Base-by-base conservation (phyloP, 2,888 invertebrate genomes). In the Dryadula phaetusa region DNA sequence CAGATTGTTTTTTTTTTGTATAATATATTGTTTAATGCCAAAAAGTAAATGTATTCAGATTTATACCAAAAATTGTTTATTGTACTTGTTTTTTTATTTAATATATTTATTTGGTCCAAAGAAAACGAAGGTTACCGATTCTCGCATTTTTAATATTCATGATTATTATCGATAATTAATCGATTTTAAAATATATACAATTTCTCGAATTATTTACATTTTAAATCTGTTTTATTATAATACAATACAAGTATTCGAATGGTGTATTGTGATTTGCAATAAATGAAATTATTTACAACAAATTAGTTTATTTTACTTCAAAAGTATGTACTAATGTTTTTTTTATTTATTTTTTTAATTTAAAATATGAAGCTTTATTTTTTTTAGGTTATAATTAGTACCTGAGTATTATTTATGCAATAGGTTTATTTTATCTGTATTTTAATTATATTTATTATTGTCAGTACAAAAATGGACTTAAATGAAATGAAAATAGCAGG, bases 341-440 rank as follows among this genome's bases (percentile, higher is more conserved):
- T n/a, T n/a, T n/a, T 32, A 10, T 12, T n/a, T n/a, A n/a, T 22
- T 12, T 14, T 12, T 32, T 32, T 0, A n/a, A n/a, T 32, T 53
- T 18, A 10, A 4, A 53, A 53, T 10, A 53, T n/a, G 18, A 53
- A 16, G 53, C 6, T 25, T 2, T 25, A 20, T 37, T 56, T 22
- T 40, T 56, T 16, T 56, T 25, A 56, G 22, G n/a, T 22, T 40
- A 40, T 56, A 40, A 25, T 40, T 22, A 37, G 56, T 56, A 56
- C 56, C 56, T 56, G 56, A 56, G 22, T 56, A 56, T 25, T 22
- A 56, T 56, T 56, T 56, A 37, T 37, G 37, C 37, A n/a, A 37
- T 37, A 56, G n/a, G 7, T 5, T 3, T 40, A 25, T 56, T 56
- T 40, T 16, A 40, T 25, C 22, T 56, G 22, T 40, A 56, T 37